phyloP scores from a whole-genome alignment of 2,888 invertebrate species.

The Onthophagus sagittarius region DNA sequence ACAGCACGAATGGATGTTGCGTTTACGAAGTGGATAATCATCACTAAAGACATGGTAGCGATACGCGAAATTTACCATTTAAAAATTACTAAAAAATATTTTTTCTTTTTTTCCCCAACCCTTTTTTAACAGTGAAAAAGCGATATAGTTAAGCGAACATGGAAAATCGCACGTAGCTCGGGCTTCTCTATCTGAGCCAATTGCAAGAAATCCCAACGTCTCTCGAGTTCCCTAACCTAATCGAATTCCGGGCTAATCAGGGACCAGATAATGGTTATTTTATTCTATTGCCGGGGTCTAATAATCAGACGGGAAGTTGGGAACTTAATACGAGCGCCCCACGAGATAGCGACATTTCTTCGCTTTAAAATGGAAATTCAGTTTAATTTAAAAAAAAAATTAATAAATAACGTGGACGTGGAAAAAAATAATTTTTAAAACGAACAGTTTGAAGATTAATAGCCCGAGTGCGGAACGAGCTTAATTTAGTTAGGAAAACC shows the following conservation, averaged over 20 bases:
- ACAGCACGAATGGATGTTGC: not conserved
- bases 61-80: not conserved
- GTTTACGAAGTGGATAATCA: not conserved
- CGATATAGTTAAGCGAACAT: not conserved
- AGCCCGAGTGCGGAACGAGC: not conserved
- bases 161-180: not conserved
- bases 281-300: constrained; percentile 22
- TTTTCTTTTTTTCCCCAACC: not conserved
- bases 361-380: not conserved
- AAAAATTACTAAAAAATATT: not conserved
- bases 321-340: not conserved
- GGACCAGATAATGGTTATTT: constrained; percentile 23
- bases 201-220: not conserved
- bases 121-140: too few relatives aligned
- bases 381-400: too few relatives aligned
- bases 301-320: not conserved
- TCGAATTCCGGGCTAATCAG: constrained; percentile 22
- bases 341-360: not conserved
- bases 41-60: not conserved
- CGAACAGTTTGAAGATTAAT: not conserved
- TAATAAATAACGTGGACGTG: not conserved
- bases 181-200: not conserved
- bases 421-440: not conserved
- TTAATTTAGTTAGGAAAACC: not conserved
- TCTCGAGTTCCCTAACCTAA: constrained; percentile 12